Evolutionary conservation across 2,797 vertebrate species (phyloP), one percentile per base, ranked within the genome.

Genomic region (Podargus strigoides): DNA sequence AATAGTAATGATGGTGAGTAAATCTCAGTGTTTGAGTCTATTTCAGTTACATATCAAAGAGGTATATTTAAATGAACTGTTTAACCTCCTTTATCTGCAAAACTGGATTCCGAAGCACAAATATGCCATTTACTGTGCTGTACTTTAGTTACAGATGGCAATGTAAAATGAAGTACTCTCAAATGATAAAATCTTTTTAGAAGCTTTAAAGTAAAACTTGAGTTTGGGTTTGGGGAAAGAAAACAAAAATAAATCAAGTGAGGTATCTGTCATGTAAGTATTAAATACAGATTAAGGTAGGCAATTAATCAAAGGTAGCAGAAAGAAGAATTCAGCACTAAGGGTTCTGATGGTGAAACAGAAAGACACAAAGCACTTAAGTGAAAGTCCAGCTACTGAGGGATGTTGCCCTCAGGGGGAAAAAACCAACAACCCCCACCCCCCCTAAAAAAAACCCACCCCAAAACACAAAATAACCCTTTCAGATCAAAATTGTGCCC

Each of bases 41-140:
- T 83, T 95, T 89, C 67, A 63, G 73, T 78, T 76, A 28, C 37
- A 15, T 75, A 88, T 69, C 62, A 77, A 62, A 89, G 56, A 82
- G 12, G 27, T 36, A 47, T 84, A 78, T 92, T 89, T 85, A 87
- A 95, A 92, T 46, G 53, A 94, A 69, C 42, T 11, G 32, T 64
- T 91, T 89, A 80, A 91, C 68, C 50, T 74, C 46, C 81, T 87
- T 58, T 75, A 78, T 92, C 78, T 75, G n/a, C 24, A 85, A 91
- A 94, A 89, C 72, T 69, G 46, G 47, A 44, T 92, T 87, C 72
- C 39, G 59, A 32, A 89, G 66, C 64, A 55, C 62, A 92, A 73
- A 70, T 34, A 47, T 16, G 44, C 63, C 30, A 60, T 72, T 84
- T 72, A 42, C 34, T 44, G 46, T 39, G 23, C 62, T 75, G 47